These are phyloP conservation scores for Epinotia ramella DNA, from an alignment of 2,888 invertebrate genomes.

Conservation along the genomic window DNA sequence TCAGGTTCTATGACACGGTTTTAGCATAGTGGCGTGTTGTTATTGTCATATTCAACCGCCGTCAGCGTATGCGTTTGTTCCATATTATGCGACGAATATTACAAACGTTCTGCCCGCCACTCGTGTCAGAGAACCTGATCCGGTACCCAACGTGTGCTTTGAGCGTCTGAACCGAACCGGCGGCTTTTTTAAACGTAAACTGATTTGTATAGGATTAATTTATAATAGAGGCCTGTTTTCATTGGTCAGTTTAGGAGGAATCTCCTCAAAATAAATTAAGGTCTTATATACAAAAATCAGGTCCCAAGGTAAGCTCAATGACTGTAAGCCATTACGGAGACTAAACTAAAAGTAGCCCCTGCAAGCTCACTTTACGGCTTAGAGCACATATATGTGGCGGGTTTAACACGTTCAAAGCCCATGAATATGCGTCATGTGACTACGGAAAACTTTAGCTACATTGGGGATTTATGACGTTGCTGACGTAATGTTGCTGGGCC, in stretches of 20 bases:
- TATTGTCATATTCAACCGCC: no score
- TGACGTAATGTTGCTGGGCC: not conserved
- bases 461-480: not conserved
- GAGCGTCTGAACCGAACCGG: not conserved
- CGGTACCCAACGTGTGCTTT: no score
- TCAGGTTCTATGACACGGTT: no score
- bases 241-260: conserved; percentile 15
- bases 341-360: conserved; percentile 30
- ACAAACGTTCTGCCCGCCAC: no score
- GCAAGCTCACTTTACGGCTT: not conserved
- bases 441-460: not conserved
- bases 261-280: conserved; percentile 23
- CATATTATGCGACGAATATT: no score
- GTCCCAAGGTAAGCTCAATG: conserved; percentile 26
- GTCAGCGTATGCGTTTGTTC: no score
- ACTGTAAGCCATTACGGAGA: not conserved
- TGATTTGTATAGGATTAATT: not conserved
- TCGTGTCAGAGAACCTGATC: no score
- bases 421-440: not conserved
- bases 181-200: not conserved
- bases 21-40: no score
- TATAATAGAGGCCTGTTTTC: not conserved
- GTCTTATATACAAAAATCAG: conserved; percentile 27
- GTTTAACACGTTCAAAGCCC: not conserved
- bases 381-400: not conserved